Evolutionary conservation across 2,113 vertebrate species (phyloP).

Genomic region (Mesoclemmys tuberculata): DNA sequence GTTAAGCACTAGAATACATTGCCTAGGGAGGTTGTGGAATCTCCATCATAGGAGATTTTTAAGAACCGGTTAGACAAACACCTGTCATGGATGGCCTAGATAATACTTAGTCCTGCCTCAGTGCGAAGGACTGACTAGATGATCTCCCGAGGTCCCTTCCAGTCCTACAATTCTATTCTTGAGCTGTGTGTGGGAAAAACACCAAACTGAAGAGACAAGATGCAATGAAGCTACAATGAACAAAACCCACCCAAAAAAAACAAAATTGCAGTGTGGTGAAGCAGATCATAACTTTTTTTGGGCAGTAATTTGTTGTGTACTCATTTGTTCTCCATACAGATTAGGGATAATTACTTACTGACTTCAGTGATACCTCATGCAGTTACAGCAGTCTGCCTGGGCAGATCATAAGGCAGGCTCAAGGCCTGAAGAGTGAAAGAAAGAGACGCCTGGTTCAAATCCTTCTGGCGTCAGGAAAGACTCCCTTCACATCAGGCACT

Average conservation of each 20-base stretch:
- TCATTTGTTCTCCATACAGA: background rate
- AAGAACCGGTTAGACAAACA: too few relatives aligned
- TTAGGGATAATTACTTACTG: background rate
- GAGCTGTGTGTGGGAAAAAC: background rate
- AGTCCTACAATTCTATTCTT: too few relatives aligned
- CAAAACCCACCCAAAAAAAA: too few relatives aligned
- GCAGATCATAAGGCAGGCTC: background rate
- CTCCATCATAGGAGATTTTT: too few relatives aligned
- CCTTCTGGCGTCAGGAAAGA: background rate
- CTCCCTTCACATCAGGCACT: background rate
- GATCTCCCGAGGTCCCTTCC: too few relatives aligned
- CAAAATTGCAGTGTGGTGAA: too few relatives aligned
- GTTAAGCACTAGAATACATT: too few relatives aligned
- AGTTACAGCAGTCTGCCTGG: background rate
- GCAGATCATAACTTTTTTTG: too few relatives aligned
- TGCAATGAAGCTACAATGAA: background rate
- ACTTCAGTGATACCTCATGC: background rate
- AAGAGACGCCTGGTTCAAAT: background rate
- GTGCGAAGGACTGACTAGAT: too few relatives aligned
- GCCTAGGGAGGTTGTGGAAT: too few relatives aligned
- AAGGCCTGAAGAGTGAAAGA: rapidly evolving
- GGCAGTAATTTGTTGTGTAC: background rate
- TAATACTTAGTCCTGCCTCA: too few relatives aligned
- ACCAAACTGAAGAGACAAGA: rapidly evolving
- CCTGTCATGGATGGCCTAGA: too few relatives aligned